Evolutionary conservation across 2,888 invertebrate genomes (phyloP).

Genomic region (Chrysomela aeneicollis): DNA sequence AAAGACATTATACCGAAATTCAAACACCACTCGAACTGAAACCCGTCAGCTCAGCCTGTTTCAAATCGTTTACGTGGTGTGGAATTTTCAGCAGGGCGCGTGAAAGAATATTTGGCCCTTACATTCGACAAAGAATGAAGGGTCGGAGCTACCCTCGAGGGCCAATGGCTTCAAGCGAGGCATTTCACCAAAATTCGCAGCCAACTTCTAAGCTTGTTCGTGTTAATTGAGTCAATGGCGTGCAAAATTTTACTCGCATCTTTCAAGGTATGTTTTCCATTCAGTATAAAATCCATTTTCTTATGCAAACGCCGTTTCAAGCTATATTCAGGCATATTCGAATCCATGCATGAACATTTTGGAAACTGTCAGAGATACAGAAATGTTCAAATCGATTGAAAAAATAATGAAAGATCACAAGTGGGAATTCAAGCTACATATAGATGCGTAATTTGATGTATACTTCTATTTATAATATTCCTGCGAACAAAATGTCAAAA

Average conservation of each 20-base stretch:
- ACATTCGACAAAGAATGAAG: neutral
- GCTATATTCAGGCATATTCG: too few relatives aligned
- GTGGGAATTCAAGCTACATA: too few relatives aligned
- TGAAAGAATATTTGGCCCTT: conserved; percentile 20
- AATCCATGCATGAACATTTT: too few relatives aligned
- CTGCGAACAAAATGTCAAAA: too few relatives aligned
- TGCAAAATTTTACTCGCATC: neutral
- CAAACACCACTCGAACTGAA: neutral
- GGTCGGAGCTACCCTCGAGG: neutral
- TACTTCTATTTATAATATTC: too few relatives aligned
- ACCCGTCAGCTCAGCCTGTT: conserved; percentile 19
- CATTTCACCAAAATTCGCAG: conserved; percentile 1
- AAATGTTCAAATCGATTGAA: too few relatives aligned
- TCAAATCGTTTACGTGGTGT: conserved; percentile 29
- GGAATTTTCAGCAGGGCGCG: conserved; percentile 32
- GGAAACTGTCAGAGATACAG: too few relatives aligned
- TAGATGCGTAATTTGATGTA: too few relatives aligned
- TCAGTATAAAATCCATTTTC: too few relatives aligned
- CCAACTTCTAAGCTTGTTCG: neutral
- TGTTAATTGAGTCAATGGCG: neutral
- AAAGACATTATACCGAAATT: conserved; percentile 5
- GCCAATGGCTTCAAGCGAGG: neutral
- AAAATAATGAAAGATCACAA: too few relatives aligned
- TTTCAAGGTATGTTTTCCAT: too few relatives aligned
- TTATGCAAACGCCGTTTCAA: too few relatives aligned